A percentile compares a stretch with the other conserved stretches of the same genome.
These are phyloP conservation scores for Strigamia maritima DNA, from an alignment of 2,888 invertebrate genomes.

Conservation along the genomic window DNA sequence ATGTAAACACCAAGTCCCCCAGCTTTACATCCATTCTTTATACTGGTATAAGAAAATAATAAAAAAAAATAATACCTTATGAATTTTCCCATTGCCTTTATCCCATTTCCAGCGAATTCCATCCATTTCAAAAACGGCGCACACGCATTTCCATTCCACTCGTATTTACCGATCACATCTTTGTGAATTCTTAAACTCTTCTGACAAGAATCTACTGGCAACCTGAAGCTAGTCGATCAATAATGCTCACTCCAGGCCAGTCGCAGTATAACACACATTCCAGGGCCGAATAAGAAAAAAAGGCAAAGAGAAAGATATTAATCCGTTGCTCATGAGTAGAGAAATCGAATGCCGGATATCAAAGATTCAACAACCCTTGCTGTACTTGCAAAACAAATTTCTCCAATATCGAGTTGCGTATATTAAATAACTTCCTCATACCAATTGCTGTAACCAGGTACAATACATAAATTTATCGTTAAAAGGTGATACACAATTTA, in stretches of 20 bases:
- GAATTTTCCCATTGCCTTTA: slow-evolving; percentile 18
- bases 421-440: slow-evolving; percentile 22
- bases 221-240: slow-evolving; percentile 20
- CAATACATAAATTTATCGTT: too few species aligned
- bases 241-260: slow-evolving; percentile 18
- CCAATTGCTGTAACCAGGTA: neutral
- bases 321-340: neutral
- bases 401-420: neutral
- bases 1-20: neutral
- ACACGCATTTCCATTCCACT: slow-evolving; percentile 3
- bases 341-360: slow-evolving; percentile 29
- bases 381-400: neutral
- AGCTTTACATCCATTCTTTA: neutral
- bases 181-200: slow-evolving; percentile 30
- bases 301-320: neutral
- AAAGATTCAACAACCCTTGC: slow-evolving; percentile 3
- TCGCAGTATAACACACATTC: neutral
- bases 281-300: slow-evolving; percentile 23
- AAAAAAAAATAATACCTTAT: slow-evolving; percentile 16
- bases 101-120: slow-evolving; percentile 25
- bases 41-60: neutral
- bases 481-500: too few species aligned
- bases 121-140: neutral
- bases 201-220: slow-evolving; percentile 28
- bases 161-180: slow-evolving; percentile 22